Conservation (phyloP, 1,140 invertebrate species). For the Drosophila arawakana region DNA sequence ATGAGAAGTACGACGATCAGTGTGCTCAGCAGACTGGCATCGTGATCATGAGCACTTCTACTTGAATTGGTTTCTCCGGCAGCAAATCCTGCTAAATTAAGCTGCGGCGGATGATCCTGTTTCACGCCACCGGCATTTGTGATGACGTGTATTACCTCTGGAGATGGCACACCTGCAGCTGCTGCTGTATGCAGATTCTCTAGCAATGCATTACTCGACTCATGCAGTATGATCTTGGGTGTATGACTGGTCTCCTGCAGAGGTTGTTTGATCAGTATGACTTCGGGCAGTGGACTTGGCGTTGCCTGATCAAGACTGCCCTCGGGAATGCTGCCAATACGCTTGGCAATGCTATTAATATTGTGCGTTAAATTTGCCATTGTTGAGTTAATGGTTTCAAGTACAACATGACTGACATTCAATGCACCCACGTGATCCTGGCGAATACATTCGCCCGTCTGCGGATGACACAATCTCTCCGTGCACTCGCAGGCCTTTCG, state of each 20-base stretch:
- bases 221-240: constrained; percentile 80
- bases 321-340: constrained; percentile 80
- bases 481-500: constrained; percentile 75
- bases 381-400: constrained; percentile 76
- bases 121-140: constrained; percentile 53
- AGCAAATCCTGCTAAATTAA: constrained; percentile 67
- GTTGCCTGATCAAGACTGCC: constrained; percentile 27
- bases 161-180: constrained; percentile 54
- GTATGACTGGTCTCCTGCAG: constrained; percentile 54
- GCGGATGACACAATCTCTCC: constrained; percentile 72
- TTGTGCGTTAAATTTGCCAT: constrained; percentile 84
- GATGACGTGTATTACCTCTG: constrained; percentile 81
- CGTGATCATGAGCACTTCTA: constrained; percentile 54
- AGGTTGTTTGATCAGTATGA: constrained; percentile 77
- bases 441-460: constrained; percentile 66
- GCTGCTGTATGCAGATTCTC: constrained; percentile 69
- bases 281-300: constrained; percentile 65
- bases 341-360: constrained; percentile 84
- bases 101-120: constrained; percentile 51
- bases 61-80: constrained; percentile 46
- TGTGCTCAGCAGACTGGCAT: constrained; percentile 65
- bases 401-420: constrained; percentile 77
- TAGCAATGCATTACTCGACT: constrained; percentile 65
- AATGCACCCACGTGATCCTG: constrained; percentile 34
- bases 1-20: constrained; percentile 68